Conservation (phyloP, 2,113 vertebrate species). For the Sapayoa aenigma region DNA sequence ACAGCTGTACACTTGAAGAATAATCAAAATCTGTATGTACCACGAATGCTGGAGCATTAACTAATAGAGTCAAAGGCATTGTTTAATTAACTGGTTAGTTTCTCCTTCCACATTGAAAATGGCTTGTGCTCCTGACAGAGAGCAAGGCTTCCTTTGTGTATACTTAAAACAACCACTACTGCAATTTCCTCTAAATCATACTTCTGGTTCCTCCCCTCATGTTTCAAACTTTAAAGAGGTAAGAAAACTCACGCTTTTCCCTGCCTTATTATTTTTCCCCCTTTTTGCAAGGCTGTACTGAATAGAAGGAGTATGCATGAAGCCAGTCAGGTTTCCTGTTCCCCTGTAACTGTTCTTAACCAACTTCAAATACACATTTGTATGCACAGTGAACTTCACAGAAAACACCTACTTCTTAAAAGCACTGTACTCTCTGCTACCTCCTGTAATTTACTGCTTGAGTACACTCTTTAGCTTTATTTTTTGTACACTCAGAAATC, state of each 20-base stretch:
- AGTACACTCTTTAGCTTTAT: not conserved
- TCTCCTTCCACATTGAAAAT: not conserved
- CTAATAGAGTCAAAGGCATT: not conserved
- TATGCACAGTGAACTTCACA: not conserved
- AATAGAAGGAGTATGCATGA: not conserved
- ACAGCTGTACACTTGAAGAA: not conserved
- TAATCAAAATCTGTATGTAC: not conserved
- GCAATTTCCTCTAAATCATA: not conserved
- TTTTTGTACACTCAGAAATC: not conserved
- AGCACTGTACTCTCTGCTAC: not conserved
- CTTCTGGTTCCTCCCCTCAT: not conserved
- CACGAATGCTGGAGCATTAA: not conserved
- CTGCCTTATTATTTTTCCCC: not conserved
- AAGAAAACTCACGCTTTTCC: not conserved
- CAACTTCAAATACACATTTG: not conserved
- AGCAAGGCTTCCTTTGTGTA: not conserved
- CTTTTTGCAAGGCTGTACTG: not conserved
- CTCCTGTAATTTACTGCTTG: not conserved
- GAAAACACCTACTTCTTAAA: constrained; percentile 6
- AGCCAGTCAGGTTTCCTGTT: not conserved
- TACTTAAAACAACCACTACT: not conserved
- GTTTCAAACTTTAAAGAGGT: not conserved
- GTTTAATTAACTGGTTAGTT: not conserved
- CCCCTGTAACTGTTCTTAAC: not conserved
- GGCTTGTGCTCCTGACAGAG: not conserved